Base-by-base conservation (phyloP, 2,888 invertebrate species). In the Stenchaetothrips biformis region DNA sequence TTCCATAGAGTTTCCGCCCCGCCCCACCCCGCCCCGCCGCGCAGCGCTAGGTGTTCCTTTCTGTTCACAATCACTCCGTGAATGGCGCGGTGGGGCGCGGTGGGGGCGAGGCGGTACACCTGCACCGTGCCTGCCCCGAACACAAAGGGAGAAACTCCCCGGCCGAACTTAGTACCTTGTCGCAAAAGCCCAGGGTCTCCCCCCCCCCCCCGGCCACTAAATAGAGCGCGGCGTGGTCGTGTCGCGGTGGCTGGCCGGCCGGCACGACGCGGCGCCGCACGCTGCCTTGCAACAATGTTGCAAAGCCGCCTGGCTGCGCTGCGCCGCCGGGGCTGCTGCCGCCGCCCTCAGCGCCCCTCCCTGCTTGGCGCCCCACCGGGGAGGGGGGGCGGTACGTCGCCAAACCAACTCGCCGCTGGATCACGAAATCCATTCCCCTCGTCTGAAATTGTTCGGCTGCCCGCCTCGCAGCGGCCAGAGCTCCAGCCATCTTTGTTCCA, bases 131-230 rank as follows among this genome's bases (percentile, higher is more conserved):
- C 53, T 2, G 53, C 53, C 13, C 53, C 25, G 21, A 25, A 21
- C 67, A 74, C 67, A 74, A 74, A 74, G 67, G 67, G 67, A 74
- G 67, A 74, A 37, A 74, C 67, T 74, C 67, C 59, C 67, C 67
- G 13, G 9, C 53, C 67, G 67, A 74, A 74, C 67, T 74, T 74
- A 74, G 67, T 74, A 74, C 67, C 67, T 74, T 74, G 67, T 74
- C 67, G 67, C 67, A n/a, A 74, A 74, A 74, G 67, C 67, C 67
- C 67, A 21, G 7, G 53, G 16, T 53, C 53, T 11, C 67, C 67
- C 25, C 9, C 21, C 6, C 3, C 67, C 67, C 8, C 67, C 67
- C 67, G 11, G 25, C 37, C 25, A 74, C 67, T 74, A 74, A 74
- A 74, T 74, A 74, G 67, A 74, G 67, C 67, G 67, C 21, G 67